A percentile compares a stretch with the other conserved stretches of the same genome.
Conservation (phyloP, 2,888 invertebrate species). For the Endotricha flammealis region DNA sequence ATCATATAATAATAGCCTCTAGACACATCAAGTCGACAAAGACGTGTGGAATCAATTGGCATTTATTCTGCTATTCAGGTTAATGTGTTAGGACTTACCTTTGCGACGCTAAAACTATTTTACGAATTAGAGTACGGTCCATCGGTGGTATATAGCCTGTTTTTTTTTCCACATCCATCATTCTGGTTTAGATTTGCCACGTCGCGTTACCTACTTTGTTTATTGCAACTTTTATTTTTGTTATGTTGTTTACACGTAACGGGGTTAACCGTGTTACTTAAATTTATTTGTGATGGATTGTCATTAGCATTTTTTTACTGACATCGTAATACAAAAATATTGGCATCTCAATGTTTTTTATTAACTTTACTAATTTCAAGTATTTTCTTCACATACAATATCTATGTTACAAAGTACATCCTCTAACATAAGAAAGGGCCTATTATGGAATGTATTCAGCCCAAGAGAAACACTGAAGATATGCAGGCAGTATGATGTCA, state of each 20-base stretch:
- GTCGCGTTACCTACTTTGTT: neutral
- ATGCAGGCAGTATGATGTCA: constrained; percentile 45
- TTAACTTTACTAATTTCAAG: too few relatives aligned
- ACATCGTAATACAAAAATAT: too few relatives aligned
- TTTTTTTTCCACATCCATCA: constrained; percentile 2
- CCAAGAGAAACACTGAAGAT: constrained; percentile 19
- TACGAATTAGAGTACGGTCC: neutral
- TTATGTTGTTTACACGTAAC: neutral
- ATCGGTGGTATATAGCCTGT: neutral
- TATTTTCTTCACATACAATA: too few relatives aligned
- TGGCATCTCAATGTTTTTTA: too few relatives aligned
- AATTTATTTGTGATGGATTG: neutral
- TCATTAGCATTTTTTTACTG: too few relatives aligned
- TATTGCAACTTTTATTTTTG: constrained; percentile 9
- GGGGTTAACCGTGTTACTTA: too few relatives aligned
- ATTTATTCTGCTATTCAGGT: constrained; percentile 15
- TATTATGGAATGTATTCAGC: too few relatives aligned
- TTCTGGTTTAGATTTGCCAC: constrained; percentile 3
- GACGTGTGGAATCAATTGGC: constrained; percentile 21
- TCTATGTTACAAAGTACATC: too few relatives aligned
- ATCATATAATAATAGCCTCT: constrained; percentile 34
- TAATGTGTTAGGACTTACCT: constrained; percentile 13
- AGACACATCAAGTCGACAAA: constrained; percentile 28
- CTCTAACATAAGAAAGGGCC: too few relatives aligned
- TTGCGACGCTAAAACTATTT: neutral